Evolutionary conservation across 2,797 vertebrate species (phyloP), one percentile per base, ranked within the genome.

Genomic region (Buphagus erythrorhynchus): DNA sequence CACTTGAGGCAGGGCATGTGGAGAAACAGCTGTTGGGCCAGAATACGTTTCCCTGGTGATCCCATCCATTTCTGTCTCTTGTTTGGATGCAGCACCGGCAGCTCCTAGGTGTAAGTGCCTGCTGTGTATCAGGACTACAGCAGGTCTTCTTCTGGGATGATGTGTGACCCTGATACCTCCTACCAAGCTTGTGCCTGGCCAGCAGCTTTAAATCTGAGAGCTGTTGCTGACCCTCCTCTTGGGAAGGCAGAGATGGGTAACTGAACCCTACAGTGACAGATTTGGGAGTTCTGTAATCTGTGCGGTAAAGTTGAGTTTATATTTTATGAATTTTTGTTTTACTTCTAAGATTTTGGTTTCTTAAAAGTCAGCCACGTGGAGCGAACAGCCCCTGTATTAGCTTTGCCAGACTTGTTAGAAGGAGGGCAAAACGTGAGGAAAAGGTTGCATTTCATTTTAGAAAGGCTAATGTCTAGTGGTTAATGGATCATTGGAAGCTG

Each of bases 21-120:
- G 86, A 73, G 59, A 57, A 94, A 31, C 94, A 95, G 95, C 95
- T 95, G 88, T 35, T 78, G 55, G 84, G 91, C 77, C 91, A 76
- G 49, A 40, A 2, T 58, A 54, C 0, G 0, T 86, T 81, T 66
- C 80, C 52, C n/a, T 90, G 92, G 78, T 68, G 90, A 88, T 88
- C 79, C 80, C 38, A 68, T 86, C 80, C 28, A 2, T 92, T 95
- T 90, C 84, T 86, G 81, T 55, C 54, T 86, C 63, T 78, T 28
- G 4, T 79, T 92, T 76, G 91, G 84, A 91, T 86, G 67, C 1
- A 9, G 49, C 0, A 0, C 51, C 65, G 90, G 86, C 92, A 96
- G 80, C 74, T 84, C 62, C 54, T 78, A 80, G 24, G 62, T 81
- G 6, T 57, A 35, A 67, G 79, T 40, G 88, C 58, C 46, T 81